Evolutionary conservation across 2,888 invertebrate genomes (phyloP).

Genomic region (Metopia argyrocephala): DNA sequence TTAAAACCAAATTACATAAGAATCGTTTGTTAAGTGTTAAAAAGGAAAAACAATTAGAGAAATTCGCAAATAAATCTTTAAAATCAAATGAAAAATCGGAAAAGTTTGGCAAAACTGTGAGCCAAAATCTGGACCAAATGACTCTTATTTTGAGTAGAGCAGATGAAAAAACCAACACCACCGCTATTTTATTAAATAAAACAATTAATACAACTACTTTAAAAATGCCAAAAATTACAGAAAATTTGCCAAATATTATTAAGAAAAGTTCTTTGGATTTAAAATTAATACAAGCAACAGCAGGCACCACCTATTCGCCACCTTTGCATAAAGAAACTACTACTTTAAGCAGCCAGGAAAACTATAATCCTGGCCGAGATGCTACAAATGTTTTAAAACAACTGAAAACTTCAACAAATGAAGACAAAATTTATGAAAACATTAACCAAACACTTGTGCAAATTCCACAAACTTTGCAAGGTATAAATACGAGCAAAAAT

Average conservation of each 20-base stretch:
- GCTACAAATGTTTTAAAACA: background rate
- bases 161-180: background rate
- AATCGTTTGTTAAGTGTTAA: conserved; percentile 24
- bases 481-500: conserved; percentile 18
- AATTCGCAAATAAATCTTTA: background rate
- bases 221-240: no score
- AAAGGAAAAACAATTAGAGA: conserved; percentile 33
- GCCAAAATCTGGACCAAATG: background rate
- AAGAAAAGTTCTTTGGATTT: no score
- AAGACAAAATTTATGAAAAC: background rate
- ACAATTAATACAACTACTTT: no score
- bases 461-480: conserved; percentile 27
- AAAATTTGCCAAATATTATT: no score
- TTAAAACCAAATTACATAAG: conserved; percentile 26
- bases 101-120: background rate
- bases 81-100: background rate
- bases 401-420: background rate
- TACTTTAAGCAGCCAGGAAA: background rate
- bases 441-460: conserved; percentile 13
- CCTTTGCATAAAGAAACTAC: no score
- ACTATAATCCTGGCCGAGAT: background rate
- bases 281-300: no score
- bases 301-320: no score
- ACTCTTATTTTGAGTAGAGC: background rate
- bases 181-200: no score